Percentiles rank a stretch among this genome's conserved stretches.
These are phyloP conservation scores for Agrotis puta DNA, from an alignment of 2,888 invertebrate genomes.

Conservation along the genomic window DNA sequence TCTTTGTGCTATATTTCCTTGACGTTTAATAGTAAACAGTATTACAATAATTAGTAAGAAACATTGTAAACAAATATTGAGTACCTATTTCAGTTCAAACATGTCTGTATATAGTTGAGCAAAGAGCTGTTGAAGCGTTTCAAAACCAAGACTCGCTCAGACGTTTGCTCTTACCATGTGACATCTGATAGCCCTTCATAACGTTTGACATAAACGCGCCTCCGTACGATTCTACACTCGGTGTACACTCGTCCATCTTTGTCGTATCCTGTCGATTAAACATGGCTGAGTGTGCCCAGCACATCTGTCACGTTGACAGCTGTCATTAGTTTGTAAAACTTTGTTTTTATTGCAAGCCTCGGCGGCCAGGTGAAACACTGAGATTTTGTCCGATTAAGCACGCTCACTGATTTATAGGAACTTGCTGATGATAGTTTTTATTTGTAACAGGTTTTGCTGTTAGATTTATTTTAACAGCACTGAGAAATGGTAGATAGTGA, in stretches of 20 bases:
- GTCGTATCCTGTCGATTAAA: constrained; percentile 73
- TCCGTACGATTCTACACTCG: constrained; percentile 39
- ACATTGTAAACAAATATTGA: no score
- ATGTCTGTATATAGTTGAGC: neutral
- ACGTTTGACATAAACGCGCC: constrained; percentile 39
- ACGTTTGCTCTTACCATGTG: constrained; percentile 19
- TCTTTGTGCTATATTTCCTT: neutral
- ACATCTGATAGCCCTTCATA: constrained; percentile 37
- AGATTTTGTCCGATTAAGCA: constrained; percentile 53
- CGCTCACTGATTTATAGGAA: constrained; percentile 36
- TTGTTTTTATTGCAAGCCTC: constrained; percentile 66
- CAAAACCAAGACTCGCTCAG: constrained; percentile 5
- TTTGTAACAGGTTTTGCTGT: constrained; percentile 7
- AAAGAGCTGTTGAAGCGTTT: constrained; percentile 8
- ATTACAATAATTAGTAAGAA: no score
- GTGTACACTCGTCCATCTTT: constrained; percentile 71
- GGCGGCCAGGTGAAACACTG: constrained; percentile 49
- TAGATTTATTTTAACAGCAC: neutral
- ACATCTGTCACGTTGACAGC: constrained; percentile 71
- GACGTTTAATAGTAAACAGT: no score
- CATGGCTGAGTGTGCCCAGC: constrained; percentile 66
- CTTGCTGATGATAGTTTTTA: constrained; percentile 23
- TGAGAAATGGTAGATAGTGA: neutral
- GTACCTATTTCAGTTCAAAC: neutral
- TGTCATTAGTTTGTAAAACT: constrained; percentile 73